Evolutionary conservation across 2,113 vertebrate genomes (phyloP).

Genomic region (Jacana jacana): DNA sequence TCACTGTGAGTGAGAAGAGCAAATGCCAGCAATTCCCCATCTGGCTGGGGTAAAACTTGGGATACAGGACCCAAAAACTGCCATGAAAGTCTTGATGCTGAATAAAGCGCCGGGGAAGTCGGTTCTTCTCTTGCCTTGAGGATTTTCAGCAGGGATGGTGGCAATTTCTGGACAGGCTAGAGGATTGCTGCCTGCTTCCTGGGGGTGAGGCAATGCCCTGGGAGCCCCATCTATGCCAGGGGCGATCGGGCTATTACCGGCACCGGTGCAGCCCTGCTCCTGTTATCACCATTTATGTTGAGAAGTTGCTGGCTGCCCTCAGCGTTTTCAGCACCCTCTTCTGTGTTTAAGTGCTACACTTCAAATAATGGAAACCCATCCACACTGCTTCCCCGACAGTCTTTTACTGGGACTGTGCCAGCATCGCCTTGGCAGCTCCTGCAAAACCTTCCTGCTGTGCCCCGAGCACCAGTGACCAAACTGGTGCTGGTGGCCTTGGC

Average conservation of each 20-base stretch:
- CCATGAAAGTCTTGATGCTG: not conserved
- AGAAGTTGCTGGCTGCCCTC: constrained; percentile 41
- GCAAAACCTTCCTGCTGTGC: not conserved
- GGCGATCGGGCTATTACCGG: not conserved
- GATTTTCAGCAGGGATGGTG: not conserved
- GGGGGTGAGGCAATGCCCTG: not conserved
- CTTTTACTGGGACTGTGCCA: not conserved
- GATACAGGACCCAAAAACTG: not conserved
- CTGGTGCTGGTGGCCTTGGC: not conserved
- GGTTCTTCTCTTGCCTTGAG: not conserved
- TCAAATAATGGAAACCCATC: not conserved
- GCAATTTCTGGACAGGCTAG: not conserved
- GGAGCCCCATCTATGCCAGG: not conserved
- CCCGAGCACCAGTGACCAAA: accelerated
- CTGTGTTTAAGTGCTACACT: not conserved
- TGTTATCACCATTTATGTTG: not conserved
- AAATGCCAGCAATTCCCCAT: not conserved
- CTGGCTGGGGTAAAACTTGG: not conserved
- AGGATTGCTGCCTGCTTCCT: not conserved
- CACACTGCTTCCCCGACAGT: not conserved
- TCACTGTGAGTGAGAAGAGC: not conserved
- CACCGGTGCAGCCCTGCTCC: not conserved
- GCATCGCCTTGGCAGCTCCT: not conserved
- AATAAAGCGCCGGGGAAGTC: not conserved
- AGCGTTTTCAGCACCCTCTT: constrained; percentile 45